Base-by-base conservation (phyloP, 2,888 invertebrate species). In the Drosophila meridionalis region DNA sequence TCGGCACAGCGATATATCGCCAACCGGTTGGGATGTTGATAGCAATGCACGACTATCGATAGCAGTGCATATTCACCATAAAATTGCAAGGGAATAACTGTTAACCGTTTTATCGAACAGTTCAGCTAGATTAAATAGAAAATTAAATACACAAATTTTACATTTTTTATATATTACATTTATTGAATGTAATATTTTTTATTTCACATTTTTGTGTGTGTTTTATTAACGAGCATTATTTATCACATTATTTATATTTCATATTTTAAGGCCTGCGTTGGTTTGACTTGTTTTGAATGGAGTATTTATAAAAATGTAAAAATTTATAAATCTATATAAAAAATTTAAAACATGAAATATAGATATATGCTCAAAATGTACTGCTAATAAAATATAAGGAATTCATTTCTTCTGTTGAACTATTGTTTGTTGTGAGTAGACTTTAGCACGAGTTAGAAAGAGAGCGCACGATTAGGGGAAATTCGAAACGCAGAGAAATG, bases 1-100 rank as follows among this genome's bases (percentile, higher is more conserved):
- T n/a, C 1, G 12, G 9, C 12, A 11, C 47, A 57, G 53, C 77
- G 77, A 77, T 74, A 60, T 55, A 69, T 73, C 61, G 59, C 38
- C 2, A 45, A 38, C 34, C 50, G 12, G n/a, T 30, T 57, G 38
- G 28, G 4, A 26, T 48, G 45, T n/a, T 59, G 38, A 36, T 67
- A 53, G 62, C 53, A 61, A 30, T 53, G 28, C 20, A 34, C 26
- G 43, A 2, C 32, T 68, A 78, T 78, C 73, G 76, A 59, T 50
- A 43, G 20, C 20, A 20, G 12, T 48, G 14, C 20, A 34, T 34
- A 6, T 38, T 20, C 38, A 28, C 5, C 30, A 40, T 9, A 20
- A 12, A 7, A 26, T 26, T 52, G 20, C n/a, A 20, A 3, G 26
- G 30, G n/a, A 48, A 20, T 7, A 8, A 14, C 45, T 47, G 45